Conservation (phyloP, 2,888 invertebrate genomes). For the Hemithea aestivaria region DNA sequence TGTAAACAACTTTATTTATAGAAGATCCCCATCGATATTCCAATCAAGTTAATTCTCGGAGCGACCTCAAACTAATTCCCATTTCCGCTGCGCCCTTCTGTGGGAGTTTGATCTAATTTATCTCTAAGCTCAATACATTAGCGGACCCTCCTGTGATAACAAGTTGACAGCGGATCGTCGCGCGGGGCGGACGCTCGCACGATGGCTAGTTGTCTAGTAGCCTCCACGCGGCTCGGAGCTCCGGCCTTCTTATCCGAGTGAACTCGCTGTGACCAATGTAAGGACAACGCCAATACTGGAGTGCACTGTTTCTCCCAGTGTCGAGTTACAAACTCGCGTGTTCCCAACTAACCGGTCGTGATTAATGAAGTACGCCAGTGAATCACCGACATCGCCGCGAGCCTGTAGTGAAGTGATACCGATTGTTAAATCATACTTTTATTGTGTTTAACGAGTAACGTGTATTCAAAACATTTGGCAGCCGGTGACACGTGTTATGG, state of each 20-base stretch:
- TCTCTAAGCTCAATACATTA: conserved; percentile 68
- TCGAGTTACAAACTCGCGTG: conserved; percentile 34
- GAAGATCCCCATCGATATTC: conserved; percentile 9
- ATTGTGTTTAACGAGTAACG: conserved; percentile 14
- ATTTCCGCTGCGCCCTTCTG: conserved; percentile 66
- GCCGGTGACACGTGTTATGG: conserved; percentile 10
- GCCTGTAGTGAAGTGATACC: conserved; percentile 52
- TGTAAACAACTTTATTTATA: conserved; percentile 5
- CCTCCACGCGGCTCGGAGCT: too few relatives aligned
- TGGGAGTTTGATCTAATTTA: conserved; percentile 65
- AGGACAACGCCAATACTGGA: conserved; percentile 9
- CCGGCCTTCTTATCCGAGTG: conserved; percentile 26
- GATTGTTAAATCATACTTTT: conserved; percentile 32
- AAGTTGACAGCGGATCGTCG: conserved; percentile 51
- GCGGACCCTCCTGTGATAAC: conserved; percentile 64
- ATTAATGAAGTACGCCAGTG: conserved; percentile 46
- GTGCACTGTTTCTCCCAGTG: conserved; percentile 35
- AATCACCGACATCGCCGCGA: conserved; percentile 49
- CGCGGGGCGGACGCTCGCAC: conserved; percentile 43
- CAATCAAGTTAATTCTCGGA: conserved; percentile 28
- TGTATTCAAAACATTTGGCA: conserved; percentile 25
- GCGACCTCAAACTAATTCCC: conserved; percentile 50
- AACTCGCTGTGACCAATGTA: conserved; percentile 15
- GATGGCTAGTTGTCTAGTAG: neutral
- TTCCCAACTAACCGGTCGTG: conserved; percentile 45